Conservation (phyloP, 2,797 vertebrate species). For the Sebastiscus albofasciatus region DNA sequence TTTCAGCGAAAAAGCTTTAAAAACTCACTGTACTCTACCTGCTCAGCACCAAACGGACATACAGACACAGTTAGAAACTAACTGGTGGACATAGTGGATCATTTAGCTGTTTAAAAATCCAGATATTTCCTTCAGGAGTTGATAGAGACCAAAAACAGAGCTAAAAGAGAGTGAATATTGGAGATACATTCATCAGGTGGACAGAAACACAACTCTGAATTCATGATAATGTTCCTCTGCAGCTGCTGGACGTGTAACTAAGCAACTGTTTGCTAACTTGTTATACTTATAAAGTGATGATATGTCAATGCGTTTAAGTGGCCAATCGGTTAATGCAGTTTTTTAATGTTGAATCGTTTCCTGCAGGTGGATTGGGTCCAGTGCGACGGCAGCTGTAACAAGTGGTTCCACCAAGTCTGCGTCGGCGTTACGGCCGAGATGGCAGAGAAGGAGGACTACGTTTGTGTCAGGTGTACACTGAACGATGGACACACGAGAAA, state of each 20-base stretch:
- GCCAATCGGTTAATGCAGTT: neutral
- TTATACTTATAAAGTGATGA: neutral
- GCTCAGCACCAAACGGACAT: neutral
- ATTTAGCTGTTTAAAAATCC: neutral
- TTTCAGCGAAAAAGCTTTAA: neutral
- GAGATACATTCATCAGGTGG: neutral
- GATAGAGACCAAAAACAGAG: no score
- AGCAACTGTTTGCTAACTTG: neutral
- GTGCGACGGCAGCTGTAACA: constrained; percentile 98
- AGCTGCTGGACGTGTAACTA: neutral
- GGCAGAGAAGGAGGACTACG: constrained; percentile 97
- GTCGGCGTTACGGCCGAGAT: constrained; percentile 94
- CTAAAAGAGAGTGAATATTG: neutral
- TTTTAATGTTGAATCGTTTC: neutral
- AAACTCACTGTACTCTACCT: neutral
- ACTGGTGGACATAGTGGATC: neutral
- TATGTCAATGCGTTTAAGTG: neutral
- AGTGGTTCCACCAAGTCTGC: constrained; percentile 98
- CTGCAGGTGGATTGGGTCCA: constrained; percentile 97
- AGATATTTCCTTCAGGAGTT: no score
- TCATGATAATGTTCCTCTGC: neutral
- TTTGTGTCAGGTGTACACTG: constrained; percentile 90
- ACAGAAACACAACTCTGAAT: neutral
- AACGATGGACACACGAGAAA: constrained; percentile 82
- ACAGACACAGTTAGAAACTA: no score